A percentile compares a stretch with the other conserved stretches of the same genome.
Conservation (phyloP, 2,113 vertebrate genomes). For the Australoheros scitulus region DNA sequence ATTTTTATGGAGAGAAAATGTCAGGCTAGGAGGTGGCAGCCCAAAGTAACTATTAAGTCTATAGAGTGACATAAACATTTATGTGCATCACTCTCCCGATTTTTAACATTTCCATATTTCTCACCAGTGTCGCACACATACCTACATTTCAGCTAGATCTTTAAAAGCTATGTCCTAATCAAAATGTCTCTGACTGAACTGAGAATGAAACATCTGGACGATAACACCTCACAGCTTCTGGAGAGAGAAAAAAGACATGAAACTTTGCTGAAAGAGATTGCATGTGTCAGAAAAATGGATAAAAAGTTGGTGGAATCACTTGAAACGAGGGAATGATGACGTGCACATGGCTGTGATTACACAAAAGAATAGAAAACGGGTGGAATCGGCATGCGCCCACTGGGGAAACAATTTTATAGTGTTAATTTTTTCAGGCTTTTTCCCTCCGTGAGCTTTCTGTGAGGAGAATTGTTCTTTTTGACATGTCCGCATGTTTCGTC, state of each 20-base stretch:
- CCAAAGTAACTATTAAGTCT: conserved; percentile 55
- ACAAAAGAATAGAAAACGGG: conserved; percentile 74
- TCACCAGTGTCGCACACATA: conserved; percentile 20
- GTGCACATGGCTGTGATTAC: conserved; percentile 65
- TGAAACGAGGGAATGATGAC: conserved; percentile 70
- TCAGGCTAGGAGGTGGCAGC: conserved; percentile 54
- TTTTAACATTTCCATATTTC: conserved; percentile 60
- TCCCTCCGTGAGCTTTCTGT: neutral
- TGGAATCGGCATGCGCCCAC: conserved; percentile 53
- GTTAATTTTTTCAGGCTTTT: conserved; percentile 57
- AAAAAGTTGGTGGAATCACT: conserved; percentile 46
- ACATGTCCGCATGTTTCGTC: conserved; percentile 21
- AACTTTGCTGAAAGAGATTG: conserved; percentile 57
- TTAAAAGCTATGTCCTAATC: conserved; percentile 32
- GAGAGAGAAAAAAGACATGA: conserved; percentile 51
- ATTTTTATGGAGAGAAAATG: conserved; percentile 60
- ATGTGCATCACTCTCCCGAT: conserved; percentile 51
- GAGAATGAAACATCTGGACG: conserved; percentile 69
- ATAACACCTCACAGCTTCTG: conserved; percentile 67
- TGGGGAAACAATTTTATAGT: conserved; percentile 50
- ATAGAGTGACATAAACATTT: conserved; percentile 60
- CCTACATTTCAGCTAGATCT: conserved; percentile 40
- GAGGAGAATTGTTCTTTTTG: conserved; percentile 26
- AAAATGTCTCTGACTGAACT: conserved; percentile 34
- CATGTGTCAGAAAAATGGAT: conserved; percentile 66